These are phyloP conservation scores for Euphonia xanthogaster DNA, from an alignment of 2,797 vertebrate species.

Conservation along the genomic window DNA sequence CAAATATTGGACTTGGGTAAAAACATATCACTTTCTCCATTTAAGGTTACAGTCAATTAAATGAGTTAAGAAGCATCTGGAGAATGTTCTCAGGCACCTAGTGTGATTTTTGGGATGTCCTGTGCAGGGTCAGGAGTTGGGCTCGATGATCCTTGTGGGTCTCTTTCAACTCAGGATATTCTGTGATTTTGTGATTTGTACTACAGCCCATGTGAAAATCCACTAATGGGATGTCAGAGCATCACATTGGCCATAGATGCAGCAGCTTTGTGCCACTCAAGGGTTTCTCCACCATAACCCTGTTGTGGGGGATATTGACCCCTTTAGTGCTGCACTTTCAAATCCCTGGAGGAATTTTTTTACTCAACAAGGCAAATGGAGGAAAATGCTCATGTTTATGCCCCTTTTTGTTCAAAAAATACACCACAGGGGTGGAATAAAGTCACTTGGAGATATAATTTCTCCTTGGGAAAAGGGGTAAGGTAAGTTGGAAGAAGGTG, in stretches of 20 bases:
- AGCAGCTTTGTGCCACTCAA: neutral
- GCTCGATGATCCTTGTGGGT: rapidly evolving
- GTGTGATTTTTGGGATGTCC: neutral
- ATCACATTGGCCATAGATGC: neutral
- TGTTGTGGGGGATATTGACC: neutral
- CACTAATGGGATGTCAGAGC: neutral
- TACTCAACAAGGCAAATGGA: rapidly evolving
- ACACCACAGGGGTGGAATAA: neutral
- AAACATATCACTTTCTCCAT: neutral
- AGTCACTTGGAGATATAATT: neutral
- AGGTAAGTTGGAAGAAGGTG: neutral
- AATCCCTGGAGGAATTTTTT: neutral
- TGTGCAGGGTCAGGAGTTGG: neutral
- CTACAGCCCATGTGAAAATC: neutral
- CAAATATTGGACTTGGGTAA: neutral
- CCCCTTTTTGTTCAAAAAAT: neutral
- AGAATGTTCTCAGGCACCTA: neutral
- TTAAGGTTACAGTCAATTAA: neutral
- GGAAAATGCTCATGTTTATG: neutral
- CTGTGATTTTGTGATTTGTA: neutral
- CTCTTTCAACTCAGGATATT: neutral
- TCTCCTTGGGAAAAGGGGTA: neutral
- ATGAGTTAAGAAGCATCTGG: neutral
- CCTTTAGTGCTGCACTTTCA: neutral
- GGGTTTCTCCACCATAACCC: neutral